Evolutionary conservation across 2,797 vertebrate species (phyloP), one percentile per base, ranked within the genome.

Genomic region (Chelidonichthys spinosus): DNA sequence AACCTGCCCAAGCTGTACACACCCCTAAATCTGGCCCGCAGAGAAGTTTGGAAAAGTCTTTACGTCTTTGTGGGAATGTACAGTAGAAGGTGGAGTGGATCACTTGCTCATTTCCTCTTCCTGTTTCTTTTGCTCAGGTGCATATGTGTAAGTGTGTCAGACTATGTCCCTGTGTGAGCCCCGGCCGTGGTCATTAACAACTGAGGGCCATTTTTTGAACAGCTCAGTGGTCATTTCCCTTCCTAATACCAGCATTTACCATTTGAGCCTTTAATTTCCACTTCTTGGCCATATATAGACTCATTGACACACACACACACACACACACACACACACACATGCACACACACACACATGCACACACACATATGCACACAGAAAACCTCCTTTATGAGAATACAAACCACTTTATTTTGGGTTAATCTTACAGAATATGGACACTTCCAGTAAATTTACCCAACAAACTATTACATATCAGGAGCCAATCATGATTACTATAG

Each of bases 171-270:
- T 92, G 85, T 91, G 37, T 94, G 93, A 85, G 94, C 89, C 95
- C 93, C 92, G 93, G 95, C 93, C 95, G 92, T 89, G 91, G 95
- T 96, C 96, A 97, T 97, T 96, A 96, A 95, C 94, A 95, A 94
- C 94, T 89, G 91, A 94, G 90, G 93, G 93, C 92, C 94, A 25
- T 25, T 95, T 91, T 96, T 95, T 96, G 94, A 96, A 94, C 84
- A 81, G 69, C 93, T 92, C 94, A 95, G 94, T 73, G 78, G 95
- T 97, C 95, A 96, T 97, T 97, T 96, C 95, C 94, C 90, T 89
- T 93, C 93, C 95, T 96, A 97, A 96, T 95, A 96, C 95, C 93
- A 92, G 92, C 91, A 93, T 92, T 95, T 95, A 94, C 94, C 92
- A 94, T 93, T 94, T 96, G 91, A 96, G 94, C 95, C 94, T 95